These are phyloP conservation scores for Argyresthia albistria DNA, from an alignment of 2,888 invertebrate species.

Conservation along the genomic window DNA sequence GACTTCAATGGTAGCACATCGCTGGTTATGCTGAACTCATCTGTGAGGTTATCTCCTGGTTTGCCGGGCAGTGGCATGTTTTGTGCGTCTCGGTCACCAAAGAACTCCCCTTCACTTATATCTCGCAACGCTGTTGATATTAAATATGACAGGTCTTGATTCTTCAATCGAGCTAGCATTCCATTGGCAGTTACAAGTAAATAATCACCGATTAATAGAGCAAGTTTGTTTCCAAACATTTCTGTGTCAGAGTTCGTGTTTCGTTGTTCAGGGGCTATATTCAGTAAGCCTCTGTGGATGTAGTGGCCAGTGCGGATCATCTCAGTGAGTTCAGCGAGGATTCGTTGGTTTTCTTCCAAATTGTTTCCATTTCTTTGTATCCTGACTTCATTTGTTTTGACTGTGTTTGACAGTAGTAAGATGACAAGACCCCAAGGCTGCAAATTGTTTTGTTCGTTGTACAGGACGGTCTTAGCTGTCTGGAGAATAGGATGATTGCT, in stretches of 20 bases:
- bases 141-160: slow-evolving; percentile 82
- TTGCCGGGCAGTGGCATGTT: slow-evolving; percentile 81
- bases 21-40: slow-evolving; percentile 36
- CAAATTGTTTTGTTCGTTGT: slow-evolving; percentile 86
- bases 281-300: slow-evolving; percentile 78
- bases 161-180: slow-evolving; percentile 80
- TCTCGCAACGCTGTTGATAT: slow-evolving; percentile 87
- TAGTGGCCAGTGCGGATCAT: slow-evolving; percentile 91
- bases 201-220: slow-evolving; percentile 89
- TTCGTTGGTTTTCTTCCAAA: slow-evolving; percentile 64
- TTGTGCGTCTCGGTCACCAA: slow-evolving; percentile 80
- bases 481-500: slow-evolving; percentile 90
- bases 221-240: slow-evolving; percentile 91
- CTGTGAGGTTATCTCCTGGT: slow-evolving; percentile 38
- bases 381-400: slow-evolving; percentile 66
- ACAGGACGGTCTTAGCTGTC: slow-evolving; percentile 86
- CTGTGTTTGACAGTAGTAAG: slow-evolving; percentile 84
- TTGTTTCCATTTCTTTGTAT: slow-evolving; percentile 70
- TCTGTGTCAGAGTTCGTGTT: slow-evolving; percentile 76
- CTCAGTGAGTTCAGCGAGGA: slow-evolving; percentile 80
- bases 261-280: slow-evolving; percentile 56
- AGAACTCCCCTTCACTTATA: slow-evolving; percentile 87
- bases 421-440: slow-evolving; percentile 91
- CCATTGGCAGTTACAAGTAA: slow-evolving; percentile 86
- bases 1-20: slow-evolving; percentile 52